Conservation (phyloP, 2,888 invertebrate genomes). For the Sinotaia quadrata region DNA sequence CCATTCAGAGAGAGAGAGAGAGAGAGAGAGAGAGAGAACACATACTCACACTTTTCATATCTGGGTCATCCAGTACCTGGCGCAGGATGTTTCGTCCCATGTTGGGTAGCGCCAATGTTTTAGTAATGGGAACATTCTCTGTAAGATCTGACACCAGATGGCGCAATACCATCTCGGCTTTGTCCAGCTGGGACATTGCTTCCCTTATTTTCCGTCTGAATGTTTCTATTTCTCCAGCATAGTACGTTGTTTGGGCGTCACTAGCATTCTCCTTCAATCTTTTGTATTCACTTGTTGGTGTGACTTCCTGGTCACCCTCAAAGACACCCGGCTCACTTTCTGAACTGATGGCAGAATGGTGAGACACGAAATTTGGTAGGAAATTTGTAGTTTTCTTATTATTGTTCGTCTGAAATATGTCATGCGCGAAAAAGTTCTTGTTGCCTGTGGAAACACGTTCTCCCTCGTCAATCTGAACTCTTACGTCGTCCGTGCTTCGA, state of each 20-base stretch:
- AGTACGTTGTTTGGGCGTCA: no score
- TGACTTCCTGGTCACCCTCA: neutral
- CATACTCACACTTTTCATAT: neutral
- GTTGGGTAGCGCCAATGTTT: neutral
- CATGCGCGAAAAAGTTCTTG: no score
- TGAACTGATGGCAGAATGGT: neutral
- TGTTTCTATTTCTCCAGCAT: neutral
- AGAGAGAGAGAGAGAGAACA: no score
- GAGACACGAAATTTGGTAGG: no score
- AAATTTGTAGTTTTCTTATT: no score
- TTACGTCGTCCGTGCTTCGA: no score
- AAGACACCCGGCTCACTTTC: neutral
- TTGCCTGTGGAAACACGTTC: no score
- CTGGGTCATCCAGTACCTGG: neutral
- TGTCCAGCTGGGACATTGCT: neutral
- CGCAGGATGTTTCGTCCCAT: neutral
- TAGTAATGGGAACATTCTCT: neutral
- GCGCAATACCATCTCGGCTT: neutral
- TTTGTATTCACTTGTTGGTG: no score
- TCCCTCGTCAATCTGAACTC: no score
- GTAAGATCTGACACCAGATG: constrained; percentile 4
- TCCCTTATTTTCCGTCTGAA: neutral
- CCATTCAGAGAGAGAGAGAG: no score
- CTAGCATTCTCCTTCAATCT: no score
- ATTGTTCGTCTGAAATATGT: no score